Evolutionary conservation across 2,888 invertebrate genomes (phyloP).

Genomic region (Cerastis rubricosa): DNA sequence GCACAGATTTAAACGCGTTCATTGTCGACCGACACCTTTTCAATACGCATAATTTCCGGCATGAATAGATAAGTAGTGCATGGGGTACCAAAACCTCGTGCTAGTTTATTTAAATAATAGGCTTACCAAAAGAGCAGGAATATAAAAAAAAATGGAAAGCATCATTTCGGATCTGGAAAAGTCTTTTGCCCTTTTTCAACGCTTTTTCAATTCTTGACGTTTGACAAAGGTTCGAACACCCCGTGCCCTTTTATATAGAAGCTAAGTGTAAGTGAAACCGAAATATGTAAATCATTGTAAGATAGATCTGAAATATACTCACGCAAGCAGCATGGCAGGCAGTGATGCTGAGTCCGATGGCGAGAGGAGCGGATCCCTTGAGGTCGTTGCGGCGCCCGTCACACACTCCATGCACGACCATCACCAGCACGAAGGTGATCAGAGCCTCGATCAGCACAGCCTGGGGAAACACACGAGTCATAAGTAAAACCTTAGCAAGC

Average conservation of each 20-base stretch:
- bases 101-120: background rate
- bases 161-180: background rate
- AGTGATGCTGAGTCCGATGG: slow-evolving; percentile 96
- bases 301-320: slow-evolving; percentile 82
- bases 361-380: slow-evolving; percentile 96
- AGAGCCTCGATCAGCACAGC: slow-evolving; percentile 96
- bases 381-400: slow-evolving; percentile 95
- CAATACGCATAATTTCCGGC: background rate
- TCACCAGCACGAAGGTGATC: slow-evolving; percentile 96
- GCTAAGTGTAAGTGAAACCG: background rate
- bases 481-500: slow-evolving; percentile 1
- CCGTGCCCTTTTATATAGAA: background rate
- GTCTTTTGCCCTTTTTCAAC: background rate
- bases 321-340: slow-evolving; percentile 96
- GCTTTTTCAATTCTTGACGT: background rate
- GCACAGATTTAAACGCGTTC: background rate
- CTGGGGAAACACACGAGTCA: slow-evolving; percentile 72
- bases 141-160: too few species aligned
- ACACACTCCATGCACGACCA: slow-evolving; percentile 96
- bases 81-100: background rate
- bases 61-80: background rate
- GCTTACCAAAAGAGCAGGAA: background rate
- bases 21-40: background rate
- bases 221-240: background rate
- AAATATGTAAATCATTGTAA: background rate